A percentile compares a stretch with the other conserved stretches of the same genome.
These are phyloP conservation scores for Aythya baeri DNA, from an alignment of 2,113 vertebrate species.

Conservation along the genomic window DNA sequence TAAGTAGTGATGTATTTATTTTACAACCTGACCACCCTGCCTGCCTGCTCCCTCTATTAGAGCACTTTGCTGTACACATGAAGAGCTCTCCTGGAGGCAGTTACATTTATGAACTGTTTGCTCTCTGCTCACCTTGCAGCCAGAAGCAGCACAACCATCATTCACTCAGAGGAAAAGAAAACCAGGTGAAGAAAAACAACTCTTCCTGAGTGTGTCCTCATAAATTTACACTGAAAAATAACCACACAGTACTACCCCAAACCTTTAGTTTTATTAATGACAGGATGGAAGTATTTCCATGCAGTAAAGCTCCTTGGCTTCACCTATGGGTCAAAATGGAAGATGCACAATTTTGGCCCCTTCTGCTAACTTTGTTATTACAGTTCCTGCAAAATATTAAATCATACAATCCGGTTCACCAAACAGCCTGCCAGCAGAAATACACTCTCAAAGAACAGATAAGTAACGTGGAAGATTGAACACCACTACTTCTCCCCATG, in stretches of 20 bases:
- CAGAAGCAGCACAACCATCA: not conserved
- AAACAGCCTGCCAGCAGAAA: not conserved
- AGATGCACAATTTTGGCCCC: not conserved
- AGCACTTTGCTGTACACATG: not conserved
- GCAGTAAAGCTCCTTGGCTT: not conserved
- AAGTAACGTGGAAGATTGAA: not conserved
- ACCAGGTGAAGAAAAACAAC: constrained; percentile 40
- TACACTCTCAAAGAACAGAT: fast-evolving
- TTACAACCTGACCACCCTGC: constrained; percentile 13
- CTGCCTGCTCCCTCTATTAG: not conserved
- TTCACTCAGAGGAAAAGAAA: constrained; percentile 17
- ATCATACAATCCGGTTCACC: not conserved
- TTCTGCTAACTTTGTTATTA: not conserved
- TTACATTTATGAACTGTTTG: constrained; percentile 50
- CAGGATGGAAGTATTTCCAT: not conserved
- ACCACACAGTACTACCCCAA: not conserved
- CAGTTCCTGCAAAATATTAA: not conserved
- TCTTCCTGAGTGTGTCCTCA: not conserved
- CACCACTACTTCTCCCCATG: not conserved
- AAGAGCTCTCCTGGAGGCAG: constrained; percentile 52
- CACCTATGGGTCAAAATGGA: not conserved
- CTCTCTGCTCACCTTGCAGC: not conserved
- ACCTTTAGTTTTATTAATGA: constrained; percentile 27
- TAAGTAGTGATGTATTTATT: constrained; percentile 44
- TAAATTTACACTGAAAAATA: constrained; percentile 48